phyloP scores from a whole-genome alignment of 2,797 vertebrate species.

The Babyrousa celebensis region DNA sequence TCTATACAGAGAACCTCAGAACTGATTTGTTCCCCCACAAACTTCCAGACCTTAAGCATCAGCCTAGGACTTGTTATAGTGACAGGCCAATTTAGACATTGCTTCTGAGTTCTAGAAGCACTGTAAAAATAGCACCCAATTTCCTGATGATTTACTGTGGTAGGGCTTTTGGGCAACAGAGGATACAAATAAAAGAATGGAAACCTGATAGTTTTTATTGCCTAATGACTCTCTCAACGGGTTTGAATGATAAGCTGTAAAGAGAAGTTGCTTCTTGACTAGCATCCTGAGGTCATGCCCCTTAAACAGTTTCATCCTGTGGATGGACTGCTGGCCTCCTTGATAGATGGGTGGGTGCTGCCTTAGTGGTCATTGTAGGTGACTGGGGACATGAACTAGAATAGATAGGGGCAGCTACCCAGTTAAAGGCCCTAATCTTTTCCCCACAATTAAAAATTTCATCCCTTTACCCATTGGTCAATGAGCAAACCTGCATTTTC shows the following conservation, averaged over 20 bases:
- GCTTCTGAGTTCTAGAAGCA: background rate
- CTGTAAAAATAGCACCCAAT: background rate
- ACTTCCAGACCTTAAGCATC: background rate
- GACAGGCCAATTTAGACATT: background rate
- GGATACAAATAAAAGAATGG: background rate
- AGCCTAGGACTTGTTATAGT: background rate
- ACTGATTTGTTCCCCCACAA: background rate
- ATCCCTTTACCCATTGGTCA: background rate
- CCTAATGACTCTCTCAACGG: background rate
- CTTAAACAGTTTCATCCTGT: background rate
- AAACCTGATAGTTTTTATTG: slow-evolving; percentile 4
- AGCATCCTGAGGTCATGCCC: background rate
- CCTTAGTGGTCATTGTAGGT: background rate
- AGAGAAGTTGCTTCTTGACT: background rate
- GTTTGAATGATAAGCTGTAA: background rate
- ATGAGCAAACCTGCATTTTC: slow-evolving; percentile 39
- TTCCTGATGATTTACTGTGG: background rate
- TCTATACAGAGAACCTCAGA: background rate
- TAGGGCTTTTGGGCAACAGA: background rate
- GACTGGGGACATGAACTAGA: background rate
- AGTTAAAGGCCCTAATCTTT: background rate
- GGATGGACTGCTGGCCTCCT: background rate
- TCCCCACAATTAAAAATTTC: background rate
- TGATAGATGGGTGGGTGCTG: background rate
- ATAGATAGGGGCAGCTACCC: background rate